Evolutionary conservation across 2,888 invertebrate genomes (phyloP).

Genomic region (Drosophila infuscata): DNA sequence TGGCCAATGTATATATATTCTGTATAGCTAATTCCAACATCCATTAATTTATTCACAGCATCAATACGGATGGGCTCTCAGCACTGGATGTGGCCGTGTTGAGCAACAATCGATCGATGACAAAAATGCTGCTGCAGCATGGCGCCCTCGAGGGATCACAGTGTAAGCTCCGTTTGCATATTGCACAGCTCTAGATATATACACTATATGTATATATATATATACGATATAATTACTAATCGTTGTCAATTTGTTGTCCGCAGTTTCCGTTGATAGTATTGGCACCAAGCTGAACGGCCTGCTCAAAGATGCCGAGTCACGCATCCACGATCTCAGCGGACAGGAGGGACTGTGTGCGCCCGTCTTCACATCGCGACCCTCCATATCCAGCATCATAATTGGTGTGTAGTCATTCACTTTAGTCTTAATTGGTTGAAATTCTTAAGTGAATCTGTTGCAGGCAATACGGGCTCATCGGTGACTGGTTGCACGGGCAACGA

Average conservation of each 20-base stretch:
- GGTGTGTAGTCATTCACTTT: constrained; percentile 79
- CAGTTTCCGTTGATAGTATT: constrained; percentile 87
- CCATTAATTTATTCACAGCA: constrained; percentile 86
- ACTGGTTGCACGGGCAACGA: constrained; percentile 91
- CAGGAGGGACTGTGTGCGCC: constrained; percentile 85
- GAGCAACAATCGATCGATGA: constrained; percentile 94
- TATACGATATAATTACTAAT: constrained; percentile 5
- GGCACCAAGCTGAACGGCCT: constrained; percentile 91
- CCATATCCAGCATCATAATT: constrained; percentile 87
- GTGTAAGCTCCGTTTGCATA: constrained; percentile 86
- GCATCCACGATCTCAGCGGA: constrained; percentile 91
- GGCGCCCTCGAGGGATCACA: constrained; percentile 94
- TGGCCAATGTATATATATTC: neutral
- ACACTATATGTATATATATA: neutral
- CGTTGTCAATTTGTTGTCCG: neutral
- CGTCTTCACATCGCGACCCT: constrained; percentile 85
- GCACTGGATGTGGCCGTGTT: constrained; percentile 97
- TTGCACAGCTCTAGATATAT: neutral
- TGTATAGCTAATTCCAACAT: neutral
- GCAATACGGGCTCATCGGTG: constrained; percentile 85
- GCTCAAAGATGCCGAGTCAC: constrained; percentile 92
- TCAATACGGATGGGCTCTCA: constrained; percentile 95
- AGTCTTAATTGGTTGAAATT: neutral
- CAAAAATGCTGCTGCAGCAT: constrained; percentile 94
- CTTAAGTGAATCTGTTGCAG: constrained; percentile 48